These are phyloP conservation scores for Neolamprologus toae DNA, from an alignment of 2,113 vertebrate species.

Conservation along the genomic window DNA sequence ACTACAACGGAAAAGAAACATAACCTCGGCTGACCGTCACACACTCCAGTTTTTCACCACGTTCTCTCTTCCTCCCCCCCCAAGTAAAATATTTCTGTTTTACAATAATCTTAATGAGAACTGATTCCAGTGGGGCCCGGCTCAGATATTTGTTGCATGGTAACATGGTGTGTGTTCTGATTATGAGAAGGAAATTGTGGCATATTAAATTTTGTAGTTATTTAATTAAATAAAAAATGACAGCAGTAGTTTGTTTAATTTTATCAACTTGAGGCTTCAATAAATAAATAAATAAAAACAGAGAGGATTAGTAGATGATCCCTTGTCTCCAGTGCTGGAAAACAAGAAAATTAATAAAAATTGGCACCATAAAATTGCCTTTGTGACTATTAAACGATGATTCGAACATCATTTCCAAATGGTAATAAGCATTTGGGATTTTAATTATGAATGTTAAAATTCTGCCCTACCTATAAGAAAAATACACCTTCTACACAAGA, in stretches of 20 bases:
- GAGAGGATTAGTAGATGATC: neutral
- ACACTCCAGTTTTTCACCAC: neutral
- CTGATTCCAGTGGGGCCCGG: neutral
- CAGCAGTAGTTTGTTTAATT: neutral
- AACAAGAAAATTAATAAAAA: neutral
- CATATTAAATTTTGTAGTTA: slow-evolving; percentile 8
- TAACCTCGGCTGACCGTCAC: neutral
- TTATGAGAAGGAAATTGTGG: neutral
- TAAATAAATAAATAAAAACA: neutral
- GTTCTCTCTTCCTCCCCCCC: neutral
- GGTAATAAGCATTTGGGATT: neutral
- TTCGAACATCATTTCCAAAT: neutral
- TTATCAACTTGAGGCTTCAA: neutral
- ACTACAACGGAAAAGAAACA: neutral
- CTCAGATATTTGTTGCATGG: neutral
- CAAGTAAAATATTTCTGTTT: neutral
- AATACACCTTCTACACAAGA: neutral
- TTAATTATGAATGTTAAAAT: neutral
- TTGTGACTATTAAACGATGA: neutral
- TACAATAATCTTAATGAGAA: neutral
- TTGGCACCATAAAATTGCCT: neutral
- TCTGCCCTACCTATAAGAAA: neutral
- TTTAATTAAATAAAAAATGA: neutral
- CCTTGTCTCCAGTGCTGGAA: neutral
- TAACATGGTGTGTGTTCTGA: neutral